Evolutionary conservation across 2,113 vertebrate genomes (phyloP), one percentile per base, ranked within the genome.

Genomic region (Leptosomus discolor): DNA sequence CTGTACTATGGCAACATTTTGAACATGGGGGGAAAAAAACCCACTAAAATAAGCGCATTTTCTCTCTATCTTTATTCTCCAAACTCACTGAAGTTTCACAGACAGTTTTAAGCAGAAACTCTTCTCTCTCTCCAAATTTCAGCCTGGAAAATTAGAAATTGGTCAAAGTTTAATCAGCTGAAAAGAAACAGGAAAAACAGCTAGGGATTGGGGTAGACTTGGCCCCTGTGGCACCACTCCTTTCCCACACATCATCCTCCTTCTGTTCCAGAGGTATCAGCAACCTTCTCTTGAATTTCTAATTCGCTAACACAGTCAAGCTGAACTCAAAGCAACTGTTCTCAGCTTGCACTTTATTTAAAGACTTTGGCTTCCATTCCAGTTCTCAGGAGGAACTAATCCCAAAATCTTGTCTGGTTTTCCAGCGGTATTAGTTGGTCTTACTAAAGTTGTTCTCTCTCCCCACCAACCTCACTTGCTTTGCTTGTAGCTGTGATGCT

Each of bases 81-180:
- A 73, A 65, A 29, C 48, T 86, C 37, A 90, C 8, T 6, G 11
- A 60, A 74, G 16, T 57, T 74, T 75, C 39, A 56, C 29, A 78
- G 60, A 39, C 6, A 78, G 32, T 65, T 92, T 69, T 39, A 80
- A 61, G 37, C n/a, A 94, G 80, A 84, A 92, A 77, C 13, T 84
- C 43, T 54, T 82, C 43, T 73, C 46, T 85, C 26, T 39, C n/a
- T 26, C 71, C 19, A 65, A 69, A 15, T 74, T 94, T 87, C 67
- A 80, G 24, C 19, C 53, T 41, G 5, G 8, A 68, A 91, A 88
- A 43, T 48, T 63, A 82, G 30, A 74, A 94, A 90, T 7, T 46
- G 15, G 13, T 67, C 39, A 91, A n/a, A 68, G 36, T 70, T 94
- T 6, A 54, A 68, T 32, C 29, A 88, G 68, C 20, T 43, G 14